phyloP scores from a whole-genome alignment of 2,113 vertebrate species.

The Nipponia nippon region DNA sequence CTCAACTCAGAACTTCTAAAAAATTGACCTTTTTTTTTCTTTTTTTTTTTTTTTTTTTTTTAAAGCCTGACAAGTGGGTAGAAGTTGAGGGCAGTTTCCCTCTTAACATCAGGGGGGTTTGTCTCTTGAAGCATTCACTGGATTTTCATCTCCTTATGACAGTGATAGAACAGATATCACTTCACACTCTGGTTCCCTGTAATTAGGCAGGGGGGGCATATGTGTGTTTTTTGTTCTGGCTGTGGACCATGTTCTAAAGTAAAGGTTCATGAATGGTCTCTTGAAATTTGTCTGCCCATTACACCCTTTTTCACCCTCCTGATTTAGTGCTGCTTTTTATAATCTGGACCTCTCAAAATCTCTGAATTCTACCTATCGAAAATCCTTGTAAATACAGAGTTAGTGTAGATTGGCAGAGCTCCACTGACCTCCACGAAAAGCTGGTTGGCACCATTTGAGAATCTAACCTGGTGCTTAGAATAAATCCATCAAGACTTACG shows the following conservation, averaged over 20 bases:
- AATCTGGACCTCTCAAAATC: not conserved
- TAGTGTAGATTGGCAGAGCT: not conserved
- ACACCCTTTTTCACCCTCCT: not conserved
- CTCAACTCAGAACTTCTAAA: accelerated
- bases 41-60: not conserved
- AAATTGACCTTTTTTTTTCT: not conserved
- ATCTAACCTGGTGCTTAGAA: not conserved
- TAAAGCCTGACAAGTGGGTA: not conserved
- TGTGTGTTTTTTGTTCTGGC: not conserved
- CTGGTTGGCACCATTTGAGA: not conserved
- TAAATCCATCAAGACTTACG: not conserved
- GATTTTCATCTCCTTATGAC: not conserved
- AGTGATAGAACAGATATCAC: not conserved
- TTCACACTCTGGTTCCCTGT: not conserved
- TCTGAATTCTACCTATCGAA: not conserved
- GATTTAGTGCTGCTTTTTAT: not conserved
- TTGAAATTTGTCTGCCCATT: not conserved
- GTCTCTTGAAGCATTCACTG: not conserved
- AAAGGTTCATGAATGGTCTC: not conserved
- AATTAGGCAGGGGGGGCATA: not conserved
- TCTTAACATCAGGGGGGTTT: not conserved
- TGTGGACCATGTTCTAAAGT: not conserved
- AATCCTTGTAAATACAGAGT: not conserved
- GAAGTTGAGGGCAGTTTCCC: not conserved
- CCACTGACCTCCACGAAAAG: not conserved